Evolutionary conservation across 2,797 vertebrate species (phyloP).

Genomic region (Lepus townsendii): DNA sequence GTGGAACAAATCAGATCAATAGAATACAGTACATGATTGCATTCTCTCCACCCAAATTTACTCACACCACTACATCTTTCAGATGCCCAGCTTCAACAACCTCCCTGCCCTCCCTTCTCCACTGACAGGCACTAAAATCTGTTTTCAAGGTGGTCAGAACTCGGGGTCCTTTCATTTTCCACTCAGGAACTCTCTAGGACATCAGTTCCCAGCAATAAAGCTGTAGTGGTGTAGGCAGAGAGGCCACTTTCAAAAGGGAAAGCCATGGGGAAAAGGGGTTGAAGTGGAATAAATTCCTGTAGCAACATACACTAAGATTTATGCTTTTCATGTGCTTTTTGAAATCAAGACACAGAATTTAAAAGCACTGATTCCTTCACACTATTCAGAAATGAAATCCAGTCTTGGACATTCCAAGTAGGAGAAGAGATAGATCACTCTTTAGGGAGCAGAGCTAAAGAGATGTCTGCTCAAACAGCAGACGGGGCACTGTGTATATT

Average conservation of each 20-base stretch:
- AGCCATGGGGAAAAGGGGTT: not conserved
- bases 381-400: conserved; percentile 9
- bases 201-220: not conserved
- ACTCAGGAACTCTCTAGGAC: not conserved
- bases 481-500: not conserved
- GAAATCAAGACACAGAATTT: not conserved
- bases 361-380: not conserved
- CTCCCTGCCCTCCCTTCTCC: accelerated
- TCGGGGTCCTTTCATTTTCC: not conserved
- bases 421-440: not conserved
- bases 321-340: conserved; percentile 10
- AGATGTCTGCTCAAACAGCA: not conserved
- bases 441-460: not conserved
- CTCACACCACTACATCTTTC: too few relatives aligned
- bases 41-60: not conserved
- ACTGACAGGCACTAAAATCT: too few relatives aligned
- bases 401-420: not conserved
- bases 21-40: not conserved
- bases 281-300: not conserved
- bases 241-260: not conserved
- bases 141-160: not conserved
- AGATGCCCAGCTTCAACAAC: too few relatives aligned
- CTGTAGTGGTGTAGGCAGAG: not conserved
- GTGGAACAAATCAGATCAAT: not conserved
- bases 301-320: not conserved